These are phyloP conservation scores for Drosophila yooni DNA, from an alignment of 2,888 invertebrate species.

Conservation along the genomic window DNA sequence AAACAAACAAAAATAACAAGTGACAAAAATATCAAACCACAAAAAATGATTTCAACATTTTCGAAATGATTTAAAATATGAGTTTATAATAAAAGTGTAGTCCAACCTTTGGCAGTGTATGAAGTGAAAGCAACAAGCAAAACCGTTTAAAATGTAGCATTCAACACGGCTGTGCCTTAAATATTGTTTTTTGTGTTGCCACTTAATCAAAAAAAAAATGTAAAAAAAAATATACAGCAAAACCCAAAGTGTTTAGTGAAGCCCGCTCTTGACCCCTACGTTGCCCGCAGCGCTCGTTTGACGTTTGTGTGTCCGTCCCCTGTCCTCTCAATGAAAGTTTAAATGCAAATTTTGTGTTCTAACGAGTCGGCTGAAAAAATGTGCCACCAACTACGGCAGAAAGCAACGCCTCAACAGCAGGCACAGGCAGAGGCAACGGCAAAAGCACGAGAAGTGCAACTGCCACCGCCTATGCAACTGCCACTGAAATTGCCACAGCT, in stretches of 20 bases:
- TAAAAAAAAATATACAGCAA: slow-evolving; percentile 12
- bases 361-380: slow-evolving; percentile 49
- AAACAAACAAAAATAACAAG: slow-evolving; percentile 15
- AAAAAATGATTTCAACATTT: slow-evolving; percentile 10
- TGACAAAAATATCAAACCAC: slow-evolving; percentile 14
- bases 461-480: slow-evolving; percentile 26
- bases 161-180: slow-evolving; percentile 56
- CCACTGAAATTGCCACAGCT: slow-evolving; percentile 24
- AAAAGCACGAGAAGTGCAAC: slow-evolving; percentile 8
- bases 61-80: slow-evolving; percentile 6
- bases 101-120: slow-evolving; percentile 57
- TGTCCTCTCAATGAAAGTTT: slow-evolving; percentile 11
- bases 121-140: slow-evolving; percentile 30
- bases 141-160: slow-evolving; percentile 46
- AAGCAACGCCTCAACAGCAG: slow-evolving; percentile 39
- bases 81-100: slow-evolving; percentile 46
- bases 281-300: slow-evolving; percentile 73
- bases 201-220: slow-evolving; percentile 16
- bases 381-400: slow-evolving; percentile 51
- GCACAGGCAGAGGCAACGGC: slow-evolving; percentile 33
- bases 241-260: slow-evolving; percentile 48
- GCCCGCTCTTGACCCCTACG: slow-evolving; percentile 47
- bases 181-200: slow-evolving; percentile 31
- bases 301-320: slow-evolving; percentile 56
- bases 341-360: slow-evolving; percentile 36